Conservation (phyloP, 2,888 invertebrate species). For the Volucella bombylans region DNA sequence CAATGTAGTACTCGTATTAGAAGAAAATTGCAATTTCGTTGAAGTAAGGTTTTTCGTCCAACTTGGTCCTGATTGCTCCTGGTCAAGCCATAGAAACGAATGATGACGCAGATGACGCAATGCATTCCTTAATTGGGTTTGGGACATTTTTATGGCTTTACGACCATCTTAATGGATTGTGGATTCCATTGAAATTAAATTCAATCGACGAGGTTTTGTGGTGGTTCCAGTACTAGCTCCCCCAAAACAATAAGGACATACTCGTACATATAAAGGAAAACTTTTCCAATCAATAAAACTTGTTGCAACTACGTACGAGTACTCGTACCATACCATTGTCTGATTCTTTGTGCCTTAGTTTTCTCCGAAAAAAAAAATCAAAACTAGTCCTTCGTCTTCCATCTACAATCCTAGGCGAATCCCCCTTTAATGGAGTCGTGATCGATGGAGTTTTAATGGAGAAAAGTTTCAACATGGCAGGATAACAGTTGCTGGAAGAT, state of each 20-base stretch:
- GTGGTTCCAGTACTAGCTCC: not conserved
- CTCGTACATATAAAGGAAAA: conserved; percentile 21
- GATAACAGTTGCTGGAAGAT: conserved; percentile 47
- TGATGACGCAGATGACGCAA: conserved; percentile 4
- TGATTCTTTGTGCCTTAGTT: not conserved
- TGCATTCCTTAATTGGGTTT: conserved; percentile 61
- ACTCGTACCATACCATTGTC: conserved; percentile 28
- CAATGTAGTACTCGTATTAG: not conserved
- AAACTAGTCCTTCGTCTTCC: not conserved
- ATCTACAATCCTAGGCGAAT: conserved; percentile 3
- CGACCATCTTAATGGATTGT: conserved; percentile 17
- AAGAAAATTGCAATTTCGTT: conserved; percentile 25
- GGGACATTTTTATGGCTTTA: conserved; percentile 43
- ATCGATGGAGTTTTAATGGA: conserved; percentile 71
- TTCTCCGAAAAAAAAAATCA: not conserved
- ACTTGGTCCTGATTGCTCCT: not conserved
- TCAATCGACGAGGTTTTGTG: conserved; percentile 13
- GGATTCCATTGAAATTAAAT: conserved; percentile 53
- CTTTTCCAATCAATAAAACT: conserved; percentile 68
- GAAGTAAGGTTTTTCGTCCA: no score
- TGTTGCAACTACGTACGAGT: conserved; percentile 67
- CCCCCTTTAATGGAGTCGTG: conserved; percentile 55
- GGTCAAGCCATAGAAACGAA: conserved; percentile 42
- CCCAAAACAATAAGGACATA: not conserved
- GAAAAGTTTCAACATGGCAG: conserved; percentile 64